Percentiles rank a stretch among this genome's conserved stretches.
Evolutionary conservation across 2,113 vertebrate genomes (phyloP).

Genomic region (Crotalus helleri): DNA sequence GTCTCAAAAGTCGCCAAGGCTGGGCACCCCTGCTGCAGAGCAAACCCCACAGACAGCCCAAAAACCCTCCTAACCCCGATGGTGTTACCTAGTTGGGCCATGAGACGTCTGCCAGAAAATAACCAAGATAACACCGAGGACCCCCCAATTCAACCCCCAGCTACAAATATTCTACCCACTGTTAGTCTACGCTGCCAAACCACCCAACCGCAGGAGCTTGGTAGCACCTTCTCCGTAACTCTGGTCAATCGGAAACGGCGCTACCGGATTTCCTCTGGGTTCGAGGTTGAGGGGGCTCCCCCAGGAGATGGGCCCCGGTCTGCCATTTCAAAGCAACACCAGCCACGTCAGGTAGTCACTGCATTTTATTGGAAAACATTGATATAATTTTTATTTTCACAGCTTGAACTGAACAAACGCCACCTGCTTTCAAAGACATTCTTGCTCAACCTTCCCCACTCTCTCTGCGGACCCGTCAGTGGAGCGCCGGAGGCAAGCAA

Average conservation of each 20-base stretch:
- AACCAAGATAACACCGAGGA: background rate
- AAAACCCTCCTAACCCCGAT: background rate
- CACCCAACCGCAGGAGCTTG: background rate
- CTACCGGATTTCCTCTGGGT: background rate
- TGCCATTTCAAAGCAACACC: background rate
- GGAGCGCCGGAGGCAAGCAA: constrained; percentile 9
- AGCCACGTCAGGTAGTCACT: constrained; percentile 63
- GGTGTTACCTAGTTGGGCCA: background rate
- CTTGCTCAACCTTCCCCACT: constrained; percentile 43
- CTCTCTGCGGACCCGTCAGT: background rate
- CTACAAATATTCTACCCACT: background rate
- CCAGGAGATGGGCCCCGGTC: background rate
- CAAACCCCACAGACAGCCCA: background rate
- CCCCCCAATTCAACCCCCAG: background rate
- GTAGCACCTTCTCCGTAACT: background rate
- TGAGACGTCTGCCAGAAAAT: background rate
- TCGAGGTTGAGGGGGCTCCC: background rate
- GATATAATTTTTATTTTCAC: constrained; percentile 70
- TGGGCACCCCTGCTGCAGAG: background rate
- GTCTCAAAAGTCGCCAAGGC: too few relatives aligned
- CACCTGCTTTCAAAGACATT: constrained; percentile 61
- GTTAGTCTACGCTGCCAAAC: too few relatives aligned
- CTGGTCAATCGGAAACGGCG: background rate
- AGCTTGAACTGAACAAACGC: constrained; percentile 72
- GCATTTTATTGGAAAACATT: constrained; percentile 74